A percentile compares a stretch with the other conserved stretches of the same genome.
Evolutionary conservation across 92 coral and sea anemone genomes (phyloP).

Genomic region (Epizoanthus stellaris): DNA sequence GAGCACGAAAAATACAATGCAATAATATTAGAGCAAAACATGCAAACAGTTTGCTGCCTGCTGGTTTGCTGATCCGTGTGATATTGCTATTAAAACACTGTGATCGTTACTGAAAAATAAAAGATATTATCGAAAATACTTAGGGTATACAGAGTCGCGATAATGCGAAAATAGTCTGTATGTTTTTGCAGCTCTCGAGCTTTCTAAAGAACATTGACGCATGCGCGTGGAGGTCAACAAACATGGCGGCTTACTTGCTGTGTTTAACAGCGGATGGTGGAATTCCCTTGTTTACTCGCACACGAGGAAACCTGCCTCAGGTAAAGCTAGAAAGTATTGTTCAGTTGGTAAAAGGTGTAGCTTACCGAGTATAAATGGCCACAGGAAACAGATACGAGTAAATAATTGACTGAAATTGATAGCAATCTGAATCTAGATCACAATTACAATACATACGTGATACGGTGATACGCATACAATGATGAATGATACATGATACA

Average conservation of each 20-base stretch:
- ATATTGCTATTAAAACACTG: too few species aligned
- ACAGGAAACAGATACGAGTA: too few species aligned
- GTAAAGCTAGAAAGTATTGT: slow-evolving; percentile 47
- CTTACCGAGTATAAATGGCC: not conserved
- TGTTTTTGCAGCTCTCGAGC: too few species aligned
- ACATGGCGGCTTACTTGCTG: slow-evolving; percentile 99
- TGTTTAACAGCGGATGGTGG: slow-evolving; percentile 98
- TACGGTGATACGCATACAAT: too few species aligned
- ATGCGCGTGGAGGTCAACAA: slow-evolving; percentile 97
- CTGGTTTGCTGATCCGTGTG: too few species aligned
- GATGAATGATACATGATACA: too few species aligned
- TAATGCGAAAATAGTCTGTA: not conserved
- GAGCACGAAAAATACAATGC: too few species aligned
- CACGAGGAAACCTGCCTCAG: slow-evolving; percentile 97
- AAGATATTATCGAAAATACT: not conserved
- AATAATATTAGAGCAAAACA: too few species aligned
- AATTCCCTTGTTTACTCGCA: slow-evolving; percentile 94
- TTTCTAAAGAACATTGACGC: slow-evolving; percentile 97
- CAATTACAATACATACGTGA: too few species aligned
- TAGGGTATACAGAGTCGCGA: not conserved
- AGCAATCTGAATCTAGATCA: too few species aligned
- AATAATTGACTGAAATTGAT: not conserved
- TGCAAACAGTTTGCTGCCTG: too few species aligned
- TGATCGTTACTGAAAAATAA: too few species aligned
- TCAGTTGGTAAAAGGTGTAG: not conserved